Percentiles rank a stretch among this genome's conserved stretches.
These are phyloP conservation scores for Pandemis cinnamomeana DNA, from an alignment of 2,888 invertebrate genomes.

Conservation along the genomic window DNA sequence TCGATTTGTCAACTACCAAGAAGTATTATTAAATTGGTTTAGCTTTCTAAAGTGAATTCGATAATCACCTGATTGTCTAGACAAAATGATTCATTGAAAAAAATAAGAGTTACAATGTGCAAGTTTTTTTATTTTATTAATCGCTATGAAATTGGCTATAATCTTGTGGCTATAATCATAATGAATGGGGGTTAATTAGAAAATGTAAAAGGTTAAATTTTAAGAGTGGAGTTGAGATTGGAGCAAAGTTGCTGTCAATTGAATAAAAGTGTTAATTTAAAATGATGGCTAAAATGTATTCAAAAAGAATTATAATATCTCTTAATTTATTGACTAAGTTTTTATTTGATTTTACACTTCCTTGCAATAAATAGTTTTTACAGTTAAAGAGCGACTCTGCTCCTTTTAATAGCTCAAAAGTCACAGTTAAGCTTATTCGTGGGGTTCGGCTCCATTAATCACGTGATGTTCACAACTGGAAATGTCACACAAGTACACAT, in stretches of 20 bases:
- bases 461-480: no score
- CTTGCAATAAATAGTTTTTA: not conserved
- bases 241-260: constrained; percentile 12
- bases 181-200: not conserved
- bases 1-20: no score
- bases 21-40: no score
- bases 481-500: no score
- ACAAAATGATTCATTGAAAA: no score
- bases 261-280: not conserved
- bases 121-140: not conserved
- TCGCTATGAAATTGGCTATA: constrained; percentile 4
- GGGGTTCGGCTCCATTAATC: no score
- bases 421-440: no score
- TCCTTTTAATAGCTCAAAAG: not conserved
- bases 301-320: not conserved
- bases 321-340: not conserved
- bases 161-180: not conserved
- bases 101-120: no score
- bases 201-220: constrained; percentile 19
- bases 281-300: not conserved
- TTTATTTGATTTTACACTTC: not conserved
- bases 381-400: not conserved
- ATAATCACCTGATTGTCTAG: no score
- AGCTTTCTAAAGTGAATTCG: no score
- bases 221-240: constrained; percentile 1